phyloP scores from a whole-genome alignment of 2,797 vertebrate species.

The Rachycentron canadum region DNA sequence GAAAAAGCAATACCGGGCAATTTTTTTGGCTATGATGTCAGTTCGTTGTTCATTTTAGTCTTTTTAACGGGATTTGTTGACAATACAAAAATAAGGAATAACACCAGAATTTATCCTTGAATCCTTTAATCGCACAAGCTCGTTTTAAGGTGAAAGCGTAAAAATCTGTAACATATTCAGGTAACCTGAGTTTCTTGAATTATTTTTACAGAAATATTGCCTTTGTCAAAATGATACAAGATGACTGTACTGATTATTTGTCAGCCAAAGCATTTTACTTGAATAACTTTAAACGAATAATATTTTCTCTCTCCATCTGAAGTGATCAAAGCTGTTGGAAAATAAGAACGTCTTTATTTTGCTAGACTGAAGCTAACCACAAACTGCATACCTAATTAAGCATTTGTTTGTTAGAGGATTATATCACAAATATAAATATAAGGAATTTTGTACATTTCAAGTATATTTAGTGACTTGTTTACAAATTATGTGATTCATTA shows the following conservation, averaged over 20 bases:
- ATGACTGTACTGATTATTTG: slow-evolving; percentile 7
- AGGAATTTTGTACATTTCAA: slow-evolving; percentile 6
- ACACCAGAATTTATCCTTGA: neutral
- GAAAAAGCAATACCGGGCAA: neutral
- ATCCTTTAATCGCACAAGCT: neutral
- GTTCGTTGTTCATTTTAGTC: neutral
- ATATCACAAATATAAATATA: neutral
- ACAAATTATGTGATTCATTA: neutral
- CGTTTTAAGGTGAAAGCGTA: slow-evolving; percentile 8
- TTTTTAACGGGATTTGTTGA: slow-evolving; percentile 26
- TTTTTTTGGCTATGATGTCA: neutral
- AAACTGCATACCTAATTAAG: neutral
- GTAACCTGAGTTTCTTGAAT: slow-evolving; percentile 65
- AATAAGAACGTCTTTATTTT: neutral
- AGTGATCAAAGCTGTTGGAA: neutral
- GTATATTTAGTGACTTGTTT: slow-evolving; percentile 4
- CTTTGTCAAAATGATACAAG: slow-evolving; percentile 6
- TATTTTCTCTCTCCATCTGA: slow-evolving; percentile 14
- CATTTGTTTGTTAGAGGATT: slow-evolving; percentile 3
- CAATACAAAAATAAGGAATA: neutral
- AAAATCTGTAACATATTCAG: slow-evolving; percentile 24
- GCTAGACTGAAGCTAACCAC: neutral
- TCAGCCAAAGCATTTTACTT: slow-evolving; percentile 43
- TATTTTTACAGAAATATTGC: slow-evolving; percentile 9
- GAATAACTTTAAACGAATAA: slow-evolving; percentile 6